Percentiles rank a stretch among this genome's conserved stretches.
Evolutionary conservation across 2,888 invertebrate species (phyloP).

Genomic region (Acheta domesticus): DNA sequence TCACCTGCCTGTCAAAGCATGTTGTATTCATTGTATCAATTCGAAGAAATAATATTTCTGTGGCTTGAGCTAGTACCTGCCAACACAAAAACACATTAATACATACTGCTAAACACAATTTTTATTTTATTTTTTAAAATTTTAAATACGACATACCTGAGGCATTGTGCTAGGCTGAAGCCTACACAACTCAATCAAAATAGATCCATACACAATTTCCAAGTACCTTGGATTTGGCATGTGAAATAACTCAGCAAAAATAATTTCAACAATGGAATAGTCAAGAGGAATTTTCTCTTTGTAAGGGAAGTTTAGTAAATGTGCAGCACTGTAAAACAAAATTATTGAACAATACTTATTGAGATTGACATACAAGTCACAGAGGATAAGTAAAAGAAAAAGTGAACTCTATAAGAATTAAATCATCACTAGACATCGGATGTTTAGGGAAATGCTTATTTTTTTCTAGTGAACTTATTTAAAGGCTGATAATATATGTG

Average conservation of each 20-base stretch:
- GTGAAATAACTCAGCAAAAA: slow-evolving; percentile 91
- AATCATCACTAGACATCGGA: no score
- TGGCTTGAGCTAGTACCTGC: slow-evolving; percentile 88
- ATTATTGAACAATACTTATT: background rate
- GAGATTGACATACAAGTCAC: background rate
- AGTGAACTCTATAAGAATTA: background rate
- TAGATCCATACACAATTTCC: slow-evolving; percentile 91
- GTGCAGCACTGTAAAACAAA: slow-evolving; percentile 64
- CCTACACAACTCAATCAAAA: slow-evolving; percentile 95
- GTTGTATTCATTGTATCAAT: slow-evolving; percentile 96
- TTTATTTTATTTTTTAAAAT: no score
- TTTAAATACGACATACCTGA: slow-evolving; percentile 55
- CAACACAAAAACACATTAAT: slow-evolving; percentile 30
- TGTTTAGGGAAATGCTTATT: no score
- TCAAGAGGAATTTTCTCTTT: slow-evolving; percentile 93
- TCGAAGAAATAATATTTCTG: slow-evolving; percentile 92
- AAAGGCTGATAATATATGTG: no score
- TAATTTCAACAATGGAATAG: slow-evolving; percentile 96
- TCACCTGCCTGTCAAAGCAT: slow-evolving; percentile 79
- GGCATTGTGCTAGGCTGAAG: slow-evolving; percentile 96
- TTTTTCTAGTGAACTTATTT: no score
- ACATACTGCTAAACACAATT: background rate
- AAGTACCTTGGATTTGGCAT: slow-evolving; percentile 84
- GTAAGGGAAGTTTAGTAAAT: slow-evolving; percentile 86
- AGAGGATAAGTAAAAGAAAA: background rate